Base-by-base conservation (phyloP, 2,113 vertebrate genomes). In the Gila orcuttii region DNA sequence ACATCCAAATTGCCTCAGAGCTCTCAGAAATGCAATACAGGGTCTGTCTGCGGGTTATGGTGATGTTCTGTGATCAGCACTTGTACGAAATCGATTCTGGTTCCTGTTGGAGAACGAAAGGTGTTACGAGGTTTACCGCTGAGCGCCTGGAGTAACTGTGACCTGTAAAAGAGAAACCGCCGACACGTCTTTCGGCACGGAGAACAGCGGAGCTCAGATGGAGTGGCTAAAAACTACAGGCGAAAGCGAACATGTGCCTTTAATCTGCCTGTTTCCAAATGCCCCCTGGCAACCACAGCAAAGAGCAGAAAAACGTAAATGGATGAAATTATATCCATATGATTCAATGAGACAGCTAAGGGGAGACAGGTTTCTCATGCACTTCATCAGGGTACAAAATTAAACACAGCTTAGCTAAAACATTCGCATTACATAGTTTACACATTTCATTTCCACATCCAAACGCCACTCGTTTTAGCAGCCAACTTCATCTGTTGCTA, bases 251-350 rank as follows among this genome's bases (percentile, higher is more conserved):
- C 94, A 93, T 94, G 90, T 95, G 96, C 92, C 88, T 95, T 96
- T 96, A 95, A 94, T 96, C 94, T 96, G 90, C 87, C 90, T 91
- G 93, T 91, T 93, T 96, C 95, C 93, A 96, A 96, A 95, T 91
- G 94, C 92, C 94, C 94, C 85, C 90, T 94, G 95, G 95, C 94
- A 94, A 95, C 95, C 94, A 93, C 94, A 95, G 90, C 89, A 94
- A 95, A 96, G 95, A 95, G 95, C 91, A 90, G 91, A 95, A 94
- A 89, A 94, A 92, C 87, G 87, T 94, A 96, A 96, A 96, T 95
- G 95, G 95, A 94, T 95, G 92, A 96, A 96, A 96, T 94, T 91
- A 95, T 94, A 96, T 96, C 95, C 95, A 96, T 94, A 95, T 93
- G 96, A 96, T 96, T 95, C 93, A 95, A 94, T 91, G 89, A 95